Percentiles rank a stretch among this genome's conserved stretches.
Evolutionary conservation across 2,888 invertebrate genomes (phyloP).

Genomic region (Zeuzera pyrina): DNA sequence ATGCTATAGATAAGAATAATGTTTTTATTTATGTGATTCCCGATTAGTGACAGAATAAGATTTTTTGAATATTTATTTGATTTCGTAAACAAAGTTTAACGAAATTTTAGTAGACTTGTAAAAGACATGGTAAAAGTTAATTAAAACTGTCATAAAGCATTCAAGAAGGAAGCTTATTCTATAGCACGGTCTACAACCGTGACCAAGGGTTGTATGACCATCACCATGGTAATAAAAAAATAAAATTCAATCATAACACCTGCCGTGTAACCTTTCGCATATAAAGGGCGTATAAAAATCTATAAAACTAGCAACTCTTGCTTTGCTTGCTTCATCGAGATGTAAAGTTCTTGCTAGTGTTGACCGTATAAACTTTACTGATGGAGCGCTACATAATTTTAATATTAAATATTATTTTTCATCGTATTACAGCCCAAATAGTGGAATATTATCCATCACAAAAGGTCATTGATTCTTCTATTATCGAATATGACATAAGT

Average conservation of each 20-base stretch:
- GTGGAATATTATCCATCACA: constrained; percentile 48
- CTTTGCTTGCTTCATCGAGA: too few relatives aligned
- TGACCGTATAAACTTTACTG: too few relatives aligned
- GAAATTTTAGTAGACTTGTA: too few relatives aligned
- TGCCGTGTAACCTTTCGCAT: constrained; percentile 39
- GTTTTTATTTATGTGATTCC: constrained; percentile 14
- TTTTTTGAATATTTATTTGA: too few relatives aligned
- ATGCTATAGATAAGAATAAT: constrained; percentile 31
- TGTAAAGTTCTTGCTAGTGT: too few relatives aligned
- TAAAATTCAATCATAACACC: constrained; percentile 66
- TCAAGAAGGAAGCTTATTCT: constrained; percentile 14
- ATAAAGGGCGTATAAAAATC: constrained; percentile 33
- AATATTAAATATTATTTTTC: constrained; percentile 7
- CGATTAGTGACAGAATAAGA: too few relatives aligned
- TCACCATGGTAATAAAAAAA: constrained; percentile 51
- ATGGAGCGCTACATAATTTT: constrained; percentile 1
- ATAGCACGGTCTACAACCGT: constrained; percentile 33
- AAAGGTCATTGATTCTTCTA: constrained; percentile 4
- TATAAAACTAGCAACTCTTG: constrained; percentile 45
- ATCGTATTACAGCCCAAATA: constrained; percentile 23
- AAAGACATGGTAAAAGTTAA: too few relatives aligned
- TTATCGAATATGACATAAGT: background rate
- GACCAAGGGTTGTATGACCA: constrained; percentile 26
- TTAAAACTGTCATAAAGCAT: too few relatives aligned
- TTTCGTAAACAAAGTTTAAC: too few relatives aligned